Base-by-base conservation (phyloP, 37 sponge, comb jelly and placozoan species). In the Ianthella basta region DNA sequence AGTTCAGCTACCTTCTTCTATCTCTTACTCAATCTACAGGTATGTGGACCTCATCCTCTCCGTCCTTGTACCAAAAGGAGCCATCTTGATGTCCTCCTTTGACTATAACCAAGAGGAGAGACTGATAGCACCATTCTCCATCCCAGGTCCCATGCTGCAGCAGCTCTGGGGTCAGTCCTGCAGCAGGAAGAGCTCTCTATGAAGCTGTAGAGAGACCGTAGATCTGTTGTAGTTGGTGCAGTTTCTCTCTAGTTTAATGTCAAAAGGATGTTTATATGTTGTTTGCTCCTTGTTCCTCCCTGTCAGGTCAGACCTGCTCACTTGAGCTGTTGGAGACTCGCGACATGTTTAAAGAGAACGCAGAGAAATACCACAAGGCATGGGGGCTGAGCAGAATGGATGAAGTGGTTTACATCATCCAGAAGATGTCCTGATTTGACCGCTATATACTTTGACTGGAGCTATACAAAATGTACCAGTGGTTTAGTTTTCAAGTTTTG, bases 21-120 rank as follows among this genome's bases (percentile, higher is more conserved):
- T 10, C 50, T 44, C 8, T 8, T 44, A 10, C 8, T 44, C 50
- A n/a, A n/a, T 44, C 6, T 44, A 44, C 50, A 70, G 72, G 23
- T 88, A 91, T 82, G 39, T 72, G 15, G 53, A 25, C 36, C 36
- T 77, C 4, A 23, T 88, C 0, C 50, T 44, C 23, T 63, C 82
- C 4, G 25, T 91, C 6, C 34, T 87, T 0, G 85, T 56, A 33
- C 86, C 88, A 1, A 24, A 35, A 18, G 88, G 85, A 15, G 19
- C 55, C 5, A 72, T 91, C 53, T 55, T 91, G 44, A 37, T 91
- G 59, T 50, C 85, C 24, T 35, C 80, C 41, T 91, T 25, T 44
- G 85, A 85, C 38, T 91, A 75, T 60, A 78, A 84, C 20, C 79
- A 87, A 24, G 56, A 35, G 2, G 37, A 80, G 21, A 82, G 82